Evolutionary conservation across 2,797 vertebrate species (phyloP).

Genomic region (Clarias pachynema): DNA sequence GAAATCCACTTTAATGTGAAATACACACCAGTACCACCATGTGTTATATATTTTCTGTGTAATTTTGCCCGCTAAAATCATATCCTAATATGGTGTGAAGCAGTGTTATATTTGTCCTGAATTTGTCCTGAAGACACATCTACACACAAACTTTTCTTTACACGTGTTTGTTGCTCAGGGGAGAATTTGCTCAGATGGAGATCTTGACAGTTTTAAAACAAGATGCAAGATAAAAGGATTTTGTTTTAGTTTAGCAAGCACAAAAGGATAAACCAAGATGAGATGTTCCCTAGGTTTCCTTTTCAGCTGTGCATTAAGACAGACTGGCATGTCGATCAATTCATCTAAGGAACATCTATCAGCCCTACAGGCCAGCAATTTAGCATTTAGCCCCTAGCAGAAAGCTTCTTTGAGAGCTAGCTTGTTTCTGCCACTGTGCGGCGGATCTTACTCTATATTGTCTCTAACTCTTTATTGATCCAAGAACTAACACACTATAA

Average conservation of each 20-base stretch:
- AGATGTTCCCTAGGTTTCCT: too few species aligned
- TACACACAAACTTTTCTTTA: not conserved
- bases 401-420: too few species aligned
- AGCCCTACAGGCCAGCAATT: too few species aligned
- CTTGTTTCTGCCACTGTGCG: too few species aligned
- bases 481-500: too few species aligned
- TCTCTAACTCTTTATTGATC: too few species aligned
- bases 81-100: not conserved
- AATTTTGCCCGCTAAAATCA: not conserved
- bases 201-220: not conserved
- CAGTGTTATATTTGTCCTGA: not conserved
- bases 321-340: too few species aligned
- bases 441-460: too few species aligned
- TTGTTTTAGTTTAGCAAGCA: slow-evolving; percentile 42
- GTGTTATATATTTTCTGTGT: not conserved
- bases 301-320: too few species aligned
- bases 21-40: not conserved
- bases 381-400: too few species aligned
- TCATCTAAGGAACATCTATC: too few species aligned
- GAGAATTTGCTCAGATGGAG: not conserved
- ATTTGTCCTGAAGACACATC: not conserved
- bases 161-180: too few species aligned
- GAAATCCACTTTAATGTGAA: not conserved
- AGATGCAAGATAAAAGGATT: slow-evolving; percentile 1
- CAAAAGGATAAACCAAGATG: slow-evolving; percentile 15